Base-by-base conservation (phyloP, 2,113 vertebrate genomes). In the Calidris pugnax region DNA sequence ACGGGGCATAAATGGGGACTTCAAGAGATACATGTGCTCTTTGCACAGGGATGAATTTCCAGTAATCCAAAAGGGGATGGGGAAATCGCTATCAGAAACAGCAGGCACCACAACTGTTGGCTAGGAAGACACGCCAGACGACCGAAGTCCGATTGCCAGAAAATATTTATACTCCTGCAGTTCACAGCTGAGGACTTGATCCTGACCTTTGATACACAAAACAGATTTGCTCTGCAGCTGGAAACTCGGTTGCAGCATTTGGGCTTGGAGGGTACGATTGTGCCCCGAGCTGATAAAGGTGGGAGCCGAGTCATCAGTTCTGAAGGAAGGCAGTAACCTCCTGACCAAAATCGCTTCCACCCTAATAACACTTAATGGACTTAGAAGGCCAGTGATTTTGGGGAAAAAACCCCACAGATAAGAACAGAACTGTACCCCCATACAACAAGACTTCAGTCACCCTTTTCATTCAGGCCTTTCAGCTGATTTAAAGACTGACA, bases 141-240 rank as follows among this genome's bases (percentile, higher is more conserved):
- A 92, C 79, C 74, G n/a, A 92, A 87, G 56, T 74, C 51, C 73
- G 37, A 33, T 95, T 91, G 74, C 74, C 89, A 91, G 77, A 53
- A 87, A 86, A 62, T 87, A 76, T 94, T 96, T 93, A 66, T 91
- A 60, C 27, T 91, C 66, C 73, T 92, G 90, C 85, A 85, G 79
- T 89, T 97, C 86, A 93, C 89, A 96, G 89, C 84, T 87, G 71
- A 85, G 72, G 69, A 73, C 91, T 56, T 76, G 85, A 86, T 91
- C 92, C 86, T 87, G 75, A 86, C 94, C 88, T 96, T 92, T 78
- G 85, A 91, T 69, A 66, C 37, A 71, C 37, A 81, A 76, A 92
- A 26, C 22, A 84, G 81, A 91, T 95, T 92, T 88, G 56, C 53
- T 87, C 45, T 88, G 57, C 45, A 67, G 63, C 71, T 97, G 85